Percentiles rank a stretch among this genome's conserved stretches.
These are phyloP conservation scores for Lycopodina hypogea DNA, from an alignment of 37 sponge, comb jelly and placozoan genomes.

Conservation along the genomic window DNA sequence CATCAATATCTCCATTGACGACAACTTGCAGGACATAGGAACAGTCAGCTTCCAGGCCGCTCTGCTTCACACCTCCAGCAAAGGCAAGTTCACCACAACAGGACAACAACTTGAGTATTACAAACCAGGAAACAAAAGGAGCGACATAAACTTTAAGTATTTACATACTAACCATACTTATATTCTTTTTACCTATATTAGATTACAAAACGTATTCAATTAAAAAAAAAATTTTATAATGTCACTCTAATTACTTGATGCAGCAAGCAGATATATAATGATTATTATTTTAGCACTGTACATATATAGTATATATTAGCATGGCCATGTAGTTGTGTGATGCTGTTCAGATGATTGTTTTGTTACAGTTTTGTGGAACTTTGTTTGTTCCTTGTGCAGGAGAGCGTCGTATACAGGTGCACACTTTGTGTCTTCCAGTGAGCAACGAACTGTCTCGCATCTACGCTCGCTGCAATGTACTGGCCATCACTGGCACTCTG, in stretches of 20 bases:
- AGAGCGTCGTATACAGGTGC: slow-evolving; percentile 91
- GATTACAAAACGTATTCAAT: no score
- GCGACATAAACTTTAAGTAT: no score
- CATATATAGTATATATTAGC: no score
- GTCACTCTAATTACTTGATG: no score
- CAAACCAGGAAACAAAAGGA: background rate
- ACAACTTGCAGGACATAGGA: slow-evolving; percentile 77
- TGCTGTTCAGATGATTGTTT: no score
- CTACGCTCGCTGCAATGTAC: slow-evolving; percentile 75
- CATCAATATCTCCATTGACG: slow-evolving; percentile 90
- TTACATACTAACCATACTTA: no score
- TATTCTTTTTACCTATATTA: no score
- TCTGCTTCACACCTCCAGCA: slow-evolving; percentile 84
- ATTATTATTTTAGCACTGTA: no score
- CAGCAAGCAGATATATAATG: no score
- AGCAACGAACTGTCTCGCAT: slow-evolving; percentile 66
- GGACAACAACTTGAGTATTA: background rate
- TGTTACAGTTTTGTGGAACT: background rate
- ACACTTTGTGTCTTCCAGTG: slow-evolving; percentile 87
- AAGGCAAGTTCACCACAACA: slow-evolving; percentile 42
- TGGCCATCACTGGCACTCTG: slow-evolving; percentile 71
- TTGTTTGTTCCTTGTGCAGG: slow-evolving; percentile 42
- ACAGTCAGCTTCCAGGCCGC: slow-evolving; percentile 90
- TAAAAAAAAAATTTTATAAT: no score
- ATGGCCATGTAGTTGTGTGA: no score